Conservation (phyloP, 2,797 vertebrate species). For the Myiothlypis chrysogaster region DNA sequence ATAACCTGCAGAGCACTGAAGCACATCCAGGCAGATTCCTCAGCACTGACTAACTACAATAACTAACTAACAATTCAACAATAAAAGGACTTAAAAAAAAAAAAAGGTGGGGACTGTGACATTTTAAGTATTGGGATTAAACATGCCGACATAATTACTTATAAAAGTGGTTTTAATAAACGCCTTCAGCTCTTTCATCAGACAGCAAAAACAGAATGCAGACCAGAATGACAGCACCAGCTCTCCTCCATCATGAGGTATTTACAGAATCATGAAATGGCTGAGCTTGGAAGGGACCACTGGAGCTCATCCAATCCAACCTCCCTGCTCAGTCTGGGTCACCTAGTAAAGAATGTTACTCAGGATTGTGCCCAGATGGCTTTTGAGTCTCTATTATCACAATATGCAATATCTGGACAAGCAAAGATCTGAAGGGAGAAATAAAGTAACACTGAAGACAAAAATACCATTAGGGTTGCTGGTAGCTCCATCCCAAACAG, state of each 20-base stretch:
- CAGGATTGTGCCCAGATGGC: too few species aligned
- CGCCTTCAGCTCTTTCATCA: background rate
- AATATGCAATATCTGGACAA: background rate
- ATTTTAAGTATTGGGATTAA: background rate
- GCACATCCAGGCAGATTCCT: background rate
- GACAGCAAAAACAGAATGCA: background rate
- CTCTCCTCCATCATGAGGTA: background rate
- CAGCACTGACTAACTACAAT: background rate
- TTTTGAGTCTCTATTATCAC: too few species aligned
- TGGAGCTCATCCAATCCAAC: background rate
- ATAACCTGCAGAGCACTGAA: background rate
- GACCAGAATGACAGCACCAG: background rate
- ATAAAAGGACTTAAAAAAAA: background rate
- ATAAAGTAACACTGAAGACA: background rate
- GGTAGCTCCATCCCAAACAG: background rate
- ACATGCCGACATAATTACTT: background rate
- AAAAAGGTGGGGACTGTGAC: rapidly evolving
- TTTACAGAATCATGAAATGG: background rate
- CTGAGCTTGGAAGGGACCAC: background rate
- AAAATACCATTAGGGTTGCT: background rate
- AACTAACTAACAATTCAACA: background rate
- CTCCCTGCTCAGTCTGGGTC: background rate
- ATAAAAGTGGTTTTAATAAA: background rate
- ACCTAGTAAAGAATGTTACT: too few species aligned
- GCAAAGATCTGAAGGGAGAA: background rate